A percentile compares a stretch with the other conserved stretches of the same genome.
These are phyloP conservation scores for Rousettus leschenaultii DNA, from an alignment of 2,113 vertebrate species.

Conservation along the genomic window DNA sequence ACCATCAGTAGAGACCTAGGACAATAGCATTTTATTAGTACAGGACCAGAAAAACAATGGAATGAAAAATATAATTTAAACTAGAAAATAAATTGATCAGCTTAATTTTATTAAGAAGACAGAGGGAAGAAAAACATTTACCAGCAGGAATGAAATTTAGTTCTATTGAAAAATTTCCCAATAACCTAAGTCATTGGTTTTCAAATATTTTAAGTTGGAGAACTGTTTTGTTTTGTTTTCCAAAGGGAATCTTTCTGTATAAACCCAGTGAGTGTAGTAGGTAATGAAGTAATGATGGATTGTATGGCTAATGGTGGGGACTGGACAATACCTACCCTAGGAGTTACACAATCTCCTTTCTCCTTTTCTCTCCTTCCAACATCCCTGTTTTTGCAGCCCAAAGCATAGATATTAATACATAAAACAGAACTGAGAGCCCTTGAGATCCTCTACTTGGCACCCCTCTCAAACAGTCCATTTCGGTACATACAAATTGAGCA, in stretches of 20 bases:
- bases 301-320: not conserved
- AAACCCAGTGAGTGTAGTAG: not conserved
- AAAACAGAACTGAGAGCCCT: not conserved
- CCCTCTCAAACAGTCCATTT: not conserved
- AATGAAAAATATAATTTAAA: slow-evolving; percentile 34
- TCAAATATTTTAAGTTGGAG: not conserved
- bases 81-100: not conserved
- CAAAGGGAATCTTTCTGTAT: not conserved
- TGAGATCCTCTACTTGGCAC: not conserved
- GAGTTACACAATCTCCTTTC: no score
- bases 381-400: not conserved
- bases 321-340: no score
- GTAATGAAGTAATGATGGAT: not conserved
- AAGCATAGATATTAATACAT: not conserved
- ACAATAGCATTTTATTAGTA: not conserved
- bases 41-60: not conserved
- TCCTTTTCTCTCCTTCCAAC: not conserved
- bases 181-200: not conserved
- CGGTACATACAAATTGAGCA: not conserved
- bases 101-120: not conserved
- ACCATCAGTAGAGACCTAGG: not conserved
- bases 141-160: not conserved
- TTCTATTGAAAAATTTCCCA: not conserved
- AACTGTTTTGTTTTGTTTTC: not conserved
- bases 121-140: not conserved